Conservation (phyloP, 2,797 vertebrate species). For the Muscicapa comitata region DNA sequence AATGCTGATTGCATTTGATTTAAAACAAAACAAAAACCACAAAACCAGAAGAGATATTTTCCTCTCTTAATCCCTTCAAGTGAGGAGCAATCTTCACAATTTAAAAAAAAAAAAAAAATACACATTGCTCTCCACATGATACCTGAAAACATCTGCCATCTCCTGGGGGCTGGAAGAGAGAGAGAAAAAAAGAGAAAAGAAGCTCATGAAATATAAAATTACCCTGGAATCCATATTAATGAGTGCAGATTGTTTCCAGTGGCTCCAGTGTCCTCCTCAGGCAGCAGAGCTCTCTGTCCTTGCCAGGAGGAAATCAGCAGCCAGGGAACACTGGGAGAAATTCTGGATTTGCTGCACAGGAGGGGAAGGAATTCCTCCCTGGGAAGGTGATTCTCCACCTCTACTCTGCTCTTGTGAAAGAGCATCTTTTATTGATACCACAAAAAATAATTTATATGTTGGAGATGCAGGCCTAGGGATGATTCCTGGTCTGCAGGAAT, state of each 20-base stretch:
- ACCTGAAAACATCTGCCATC: conserved; percentile 37
- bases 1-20: not conserved
- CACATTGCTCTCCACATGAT: conserved; percentile 20
- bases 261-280: not conserved
- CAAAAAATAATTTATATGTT: not conserved
- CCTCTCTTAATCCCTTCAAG: conserved; percentile 3
- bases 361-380: not conserved
- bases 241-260: not conserved
- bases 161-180: conserved; percentile 17
- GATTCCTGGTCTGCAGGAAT: not conserved
- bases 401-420: not conserved
- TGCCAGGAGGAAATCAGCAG: not conserved
- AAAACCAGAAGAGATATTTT: not conserved
- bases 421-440: not conserved
- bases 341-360: not conserved
- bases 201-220: conserved; percentile 56
- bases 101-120: not conserved
- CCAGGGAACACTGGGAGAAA: not conserved
- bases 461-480: not conserved
- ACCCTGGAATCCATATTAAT: not conserved
- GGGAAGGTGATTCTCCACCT: not conserved
- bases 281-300: not conserved
- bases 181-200: not conserved
- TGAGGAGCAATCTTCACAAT: not conserved
- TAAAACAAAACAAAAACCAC: not conserved